Conservation (phyloP, 2,888 invertebrate genomes). For the Clostera curtula region DNA sequence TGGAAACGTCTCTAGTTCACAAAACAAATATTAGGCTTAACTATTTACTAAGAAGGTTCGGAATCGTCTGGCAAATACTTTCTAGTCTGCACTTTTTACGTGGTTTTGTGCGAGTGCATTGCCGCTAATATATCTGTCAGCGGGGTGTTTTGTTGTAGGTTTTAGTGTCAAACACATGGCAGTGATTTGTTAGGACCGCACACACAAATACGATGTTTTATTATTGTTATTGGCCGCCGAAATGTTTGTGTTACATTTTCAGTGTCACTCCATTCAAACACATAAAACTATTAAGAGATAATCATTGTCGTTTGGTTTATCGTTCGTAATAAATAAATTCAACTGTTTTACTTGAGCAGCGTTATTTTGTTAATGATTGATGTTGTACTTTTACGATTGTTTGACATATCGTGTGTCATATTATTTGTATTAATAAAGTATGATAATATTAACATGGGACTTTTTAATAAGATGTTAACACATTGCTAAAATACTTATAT, state of each 20-base stretch:
- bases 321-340: constrained; percentile 16
- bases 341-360: too few species aligned
- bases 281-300: constrained; percentile 55
- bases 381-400: too few species aligned
- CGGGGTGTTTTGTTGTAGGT: constrained; percentile 58
- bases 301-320: constrained; percentile 24
- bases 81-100: constrained; percentile 14
- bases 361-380: constrained; percentile 11
- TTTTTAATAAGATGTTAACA: too few species aligned
- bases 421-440: too few species aligned
- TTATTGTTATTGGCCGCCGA: constrained; percentile 61
- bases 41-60: constrained; percentile 19
- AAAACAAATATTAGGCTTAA: constrained; percentile 11
- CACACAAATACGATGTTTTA: constrained; percentile 35
- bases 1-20: constrained; percentile 6
- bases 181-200: constrained; percentile 60
- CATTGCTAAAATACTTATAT: too few species aligned
- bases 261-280: constrained; percentile 43
- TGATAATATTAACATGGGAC: too few species aligned
- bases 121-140: constrained; percentile 67
- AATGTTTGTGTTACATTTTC: constrained; percentile 51
- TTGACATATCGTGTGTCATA: too few species aligned
- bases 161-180: constrained; percentile 53
- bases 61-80: constrained; percentile 14
- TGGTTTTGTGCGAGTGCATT: constrained; percentile 44